Evolutionary conservation across 2,888 invertebrate species (phyloP).

Genomic region (Sepiola atlantica): DNA sequence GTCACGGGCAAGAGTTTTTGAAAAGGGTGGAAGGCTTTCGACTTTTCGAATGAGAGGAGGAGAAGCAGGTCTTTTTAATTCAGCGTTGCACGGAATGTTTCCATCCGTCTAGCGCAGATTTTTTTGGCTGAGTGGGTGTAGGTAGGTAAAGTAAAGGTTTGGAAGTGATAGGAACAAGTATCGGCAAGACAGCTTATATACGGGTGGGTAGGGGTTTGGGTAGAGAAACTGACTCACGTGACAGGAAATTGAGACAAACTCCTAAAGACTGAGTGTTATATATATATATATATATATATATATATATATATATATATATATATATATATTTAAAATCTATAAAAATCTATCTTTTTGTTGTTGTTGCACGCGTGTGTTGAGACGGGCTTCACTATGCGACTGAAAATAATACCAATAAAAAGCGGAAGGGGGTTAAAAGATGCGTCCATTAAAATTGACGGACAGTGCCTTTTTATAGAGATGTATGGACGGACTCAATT

Average conservation of each 20-base stretch:
- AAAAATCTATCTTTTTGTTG: too few species aligned
- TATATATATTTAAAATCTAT: too few species aligned
- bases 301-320: too few species aligned
- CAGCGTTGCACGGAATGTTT: slow-evolving; percentile 15
- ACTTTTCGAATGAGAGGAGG: not conserved
- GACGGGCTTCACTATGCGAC: too few species aligned
- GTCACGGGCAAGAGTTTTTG: not conserved
- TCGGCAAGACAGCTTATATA: not conserved
- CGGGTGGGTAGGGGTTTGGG: not conserved
- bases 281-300: too few species aligned
- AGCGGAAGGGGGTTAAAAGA: too few species aligned
- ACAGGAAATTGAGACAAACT: slow-evolving; percentile 32
- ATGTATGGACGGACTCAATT: too few species aligned
- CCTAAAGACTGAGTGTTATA: not conserved
- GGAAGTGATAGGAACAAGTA: not conserved
- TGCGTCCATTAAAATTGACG: too few species aligned
- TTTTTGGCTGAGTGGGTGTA: not conserved
- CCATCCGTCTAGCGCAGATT: not conserved
- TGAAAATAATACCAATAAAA: too few species aligned
- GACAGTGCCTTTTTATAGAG: too few species aligned
- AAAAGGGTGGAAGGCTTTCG: not conserved
- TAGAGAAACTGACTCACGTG: not conserved
- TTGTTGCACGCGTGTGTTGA: too few species aligned
- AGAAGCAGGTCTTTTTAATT: not conserved
- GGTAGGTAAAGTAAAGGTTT: not conserved